Evolutionary conservation across 2,113 vertebrate genomes (phyloP), one percentile per base, ranked within the genome.

Genomic region (Lathamus discolor): DNA sequence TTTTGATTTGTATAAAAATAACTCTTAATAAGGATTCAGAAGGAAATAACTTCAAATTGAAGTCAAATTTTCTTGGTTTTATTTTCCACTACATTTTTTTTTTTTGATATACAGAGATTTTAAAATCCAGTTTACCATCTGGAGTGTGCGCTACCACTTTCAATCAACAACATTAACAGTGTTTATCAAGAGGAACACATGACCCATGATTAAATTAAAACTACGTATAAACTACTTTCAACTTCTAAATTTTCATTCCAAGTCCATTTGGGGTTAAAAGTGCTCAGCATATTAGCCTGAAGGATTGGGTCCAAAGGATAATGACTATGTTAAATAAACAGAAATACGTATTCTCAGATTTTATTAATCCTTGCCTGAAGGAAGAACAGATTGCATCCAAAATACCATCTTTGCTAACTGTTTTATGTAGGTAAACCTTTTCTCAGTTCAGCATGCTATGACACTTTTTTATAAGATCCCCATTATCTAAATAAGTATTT

Each of bases 401-500:
- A 91, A 90, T 78, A 73, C 6, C 13, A 23, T 20, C 8, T 79
- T 61, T 85, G 92, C 19, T 49, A 89, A 51, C 20, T 84, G 55
- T 39, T 91, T 68, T 78, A 39, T 19, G n/a, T 70, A 68, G 35
- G 25, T 37, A 95, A 66, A 69, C n/a, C 1, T 43, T 57, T 74
- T 73, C 66, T 92, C 44, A 29, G 61, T 86, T 54, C 28, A 86
- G 17, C 11, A 88, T 67, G 19, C 41, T 80, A 23, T 19, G 9
- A 52, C 14, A 63, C 4, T 75, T 73, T 80, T 83, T 92, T 22
- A 44, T 76, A 81, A 87, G 46, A 83, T 49, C 31, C 6, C 16
- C 37, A 59, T 95, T 95, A 90, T 80, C 29, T 67, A 92, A 94
- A 90, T 37, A 93, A 92, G 83, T 75, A 80, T 46, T 73, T 76